These are phyloP conservation scores for Phyllotreta striolata DNA, from an alignment of 2,888 invertebrate species.

Conservation along the genomic window DNA sequence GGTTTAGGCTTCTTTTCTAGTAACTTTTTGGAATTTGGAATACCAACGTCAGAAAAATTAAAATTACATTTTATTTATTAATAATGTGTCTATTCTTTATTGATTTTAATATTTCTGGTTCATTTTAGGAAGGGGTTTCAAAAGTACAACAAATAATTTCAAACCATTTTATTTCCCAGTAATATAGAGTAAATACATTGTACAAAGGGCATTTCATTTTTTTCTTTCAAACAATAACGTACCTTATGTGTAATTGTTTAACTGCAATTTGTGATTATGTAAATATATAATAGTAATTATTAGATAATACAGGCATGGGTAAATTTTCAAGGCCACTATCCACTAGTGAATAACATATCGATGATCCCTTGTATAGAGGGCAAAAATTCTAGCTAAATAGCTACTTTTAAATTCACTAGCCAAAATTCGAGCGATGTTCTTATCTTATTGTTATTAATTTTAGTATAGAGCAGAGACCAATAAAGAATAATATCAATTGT, in stretches of 20 bases:
- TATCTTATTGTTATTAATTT: conserved; percentile 25
- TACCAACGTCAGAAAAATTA: no score
- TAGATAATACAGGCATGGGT: conserved; percentile 54
- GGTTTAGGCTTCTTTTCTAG: no score
- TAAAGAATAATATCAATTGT: not conserved
- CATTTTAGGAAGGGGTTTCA: not conserved
- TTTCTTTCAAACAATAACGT: conserved; percentile 41
- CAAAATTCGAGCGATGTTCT: conserved; percentile 45
- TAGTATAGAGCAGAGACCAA: conserved; percentile 9
- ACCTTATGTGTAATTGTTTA: conserved; percentile 43
- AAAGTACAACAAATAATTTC: conserved; percentile 32
- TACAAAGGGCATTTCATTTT: conserved; percentile 43
- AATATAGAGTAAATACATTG: conserved; percentile 47
- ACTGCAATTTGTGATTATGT: conserved; percentile 42
- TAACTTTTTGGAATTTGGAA: no score
- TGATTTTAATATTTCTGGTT: no score
- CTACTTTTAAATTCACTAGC: conserved; percentile 57
- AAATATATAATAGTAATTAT: conserved; percentile 42
- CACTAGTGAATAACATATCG: conserved; percentile 49
- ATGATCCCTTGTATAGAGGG: conserved; percentile 57
- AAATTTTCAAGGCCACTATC: conserved; percentile 57
- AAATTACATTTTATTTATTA: not conserved
- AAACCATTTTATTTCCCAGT: conserved; percentile 45
- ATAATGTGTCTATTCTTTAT: not conserved
- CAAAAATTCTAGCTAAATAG: conserved; percentile 51